Percentiles rank a stretch among this genome's conserved stretches.
Conservation (phyloP, 2,888 invertebrate species). For the Petrophora chlorosata region DNA sequence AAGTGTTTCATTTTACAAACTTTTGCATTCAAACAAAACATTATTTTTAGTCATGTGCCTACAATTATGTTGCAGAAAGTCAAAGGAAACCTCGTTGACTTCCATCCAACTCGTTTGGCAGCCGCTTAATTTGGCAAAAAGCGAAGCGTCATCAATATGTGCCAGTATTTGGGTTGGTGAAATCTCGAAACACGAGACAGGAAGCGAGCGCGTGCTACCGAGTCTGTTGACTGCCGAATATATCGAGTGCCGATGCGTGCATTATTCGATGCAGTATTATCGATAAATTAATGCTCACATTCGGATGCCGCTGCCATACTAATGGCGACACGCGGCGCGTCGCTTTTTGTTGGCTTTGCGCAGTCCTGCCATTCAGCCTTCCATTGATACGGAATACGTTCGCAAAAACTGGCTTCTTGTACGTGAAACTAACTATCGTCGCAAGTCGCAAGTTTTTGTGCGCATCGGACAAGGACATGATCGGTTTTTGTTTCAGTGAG, state of each 20-base stretch:
- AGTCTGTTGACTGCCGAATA: conserved; percentile 34
- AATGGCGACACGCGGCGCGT: conserved; percentile 77
- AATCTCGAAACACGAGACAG: conserved; percentile 49
- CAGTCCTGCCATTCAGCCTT: conserved; percentile 67
- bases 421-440: conserved; percentile 64
- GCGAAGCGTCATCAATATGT: conserved; percentile 36
- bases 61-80: conserved; percentile 31
- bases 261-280: conserved; percentile 77
- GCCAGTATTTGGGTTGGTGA: conserved; percentile 32
- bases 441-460: conserved; percentile 62
- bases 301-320: conserved; percentile 74
- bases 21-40: conserved; percentile 6
- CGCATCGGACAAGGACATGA: conserved; percentile 62
- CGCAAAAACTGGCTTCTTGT: conserved; percentile 67
- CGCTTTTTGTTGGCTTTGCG: conserved; percentile 59
- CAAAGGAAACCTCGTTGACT: conserved; percentile 31
- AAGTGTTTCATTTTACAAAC: too few species aligned
- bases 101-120: conserved; percentile 30
- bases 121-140: conserved; percentile 39
- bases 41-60: conserved; percentile 23
- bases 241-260: conserved; percentile 53
- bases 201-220: conserved; percentile 70
- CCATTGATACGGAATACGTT: conserved; percentile 67
- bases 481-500: conserved; percentile 61
- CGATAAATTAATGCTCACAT: conserved; percentile 81